A percentile compares a stretch with the other conserved stretches of the same genome.
These are phyloP conservation scores for Beaufortia kweichowensis DNA, from an alignment of 2,113 vertebrate species.

Conservation along the genomic window DNA sequence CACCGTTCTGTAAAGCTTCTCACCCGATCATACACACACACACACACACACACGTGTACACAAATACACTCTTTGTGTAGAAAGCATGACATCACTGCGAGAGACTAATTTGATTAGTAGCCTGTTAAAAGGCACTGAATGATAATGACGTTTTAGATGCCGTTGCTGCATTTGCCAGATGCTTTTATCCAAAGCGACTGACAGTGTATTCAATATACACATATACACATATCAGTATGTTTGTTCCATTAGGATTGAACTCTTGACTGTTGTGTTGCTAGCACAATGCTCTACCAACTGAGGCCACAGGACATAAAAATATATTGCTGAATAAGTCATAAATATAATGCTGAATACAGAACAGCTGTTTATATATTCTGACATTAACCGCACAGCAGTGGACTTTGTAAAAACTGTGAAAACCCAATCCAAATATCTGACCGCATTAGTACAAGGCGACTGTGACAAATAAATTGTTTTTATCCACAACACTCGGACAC, in stretches of 20 bases:
- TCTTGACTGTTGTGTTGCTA: too few relatives aligned
- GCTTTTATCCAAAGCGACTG: too few relatives aligned
- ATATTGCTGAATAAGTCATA: too few relatives aligned
- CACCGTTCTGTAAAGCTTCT: constrained; percentile 18
- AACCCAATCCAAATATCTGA: constrained; percentile 15
- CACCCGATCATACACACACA: neutral
- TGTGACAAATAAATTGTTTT: constrained; percentile 25
- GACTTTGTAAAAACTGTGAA: neutral
- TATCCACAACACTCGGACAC: neutral
- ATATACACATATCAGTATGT: too few relatives aligned
- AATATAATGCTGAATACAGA: too few relatives aligned
- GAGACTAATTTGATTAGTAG: constrained; percentile 31
- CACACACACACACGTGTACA: neutral
- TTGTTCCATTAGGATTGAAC: too few relatives aligned
- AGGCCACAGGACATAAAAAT: too few relatives aligned
- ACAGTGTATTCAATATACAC: neutral
- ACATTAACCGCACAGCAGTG: neutral
- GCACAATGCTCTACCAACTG: too few relatives aligned
- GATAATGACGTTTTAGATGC: neutral
- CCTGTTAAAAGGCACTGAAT: constrained; percentile 14
- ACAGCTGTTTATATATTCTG: too few relatives aligned
- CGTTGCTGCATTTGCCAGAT: too few relatives aligned
- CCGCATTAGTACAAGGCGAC: neutral
- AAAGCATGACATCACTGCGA: neutral
- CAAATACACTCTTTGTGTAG: neutral